Conservation (phyloP, 1,140 invertebrate genomes). For the Alviniconcha marisindica region DNA sequence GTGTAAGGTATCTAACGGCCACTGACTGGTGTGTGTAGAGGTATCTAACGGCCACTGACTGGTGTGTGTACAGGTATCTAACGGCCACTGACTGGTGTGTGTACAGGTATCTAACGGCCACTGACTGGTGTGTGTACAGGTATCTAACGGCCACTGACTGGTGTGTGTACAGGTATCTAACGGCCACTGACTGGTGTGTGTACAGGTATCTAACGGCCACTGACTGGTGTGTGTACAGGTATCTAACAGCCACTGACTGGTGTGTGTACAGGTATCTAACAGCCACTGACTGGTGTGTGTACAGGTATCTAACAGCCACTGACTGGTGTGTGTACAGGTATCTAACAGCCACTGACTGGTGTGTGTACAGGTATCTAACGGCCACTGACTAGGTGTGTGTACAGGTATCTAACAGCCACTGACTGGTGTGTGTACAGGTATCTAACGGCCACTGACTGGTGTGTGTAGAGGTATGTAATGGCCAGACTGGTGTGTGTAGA, state of each 20-base stretch:
- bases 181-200: too few relatives aligned
- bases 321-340: too few relatives aligned
- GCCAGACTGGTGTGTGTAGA: too few relatives aligned
- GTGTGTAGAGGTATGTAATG: too few relatives aligned
- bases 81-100: not conserved
- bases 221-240: not conserved
- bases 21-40: constrained; percentile 84
- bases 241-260: not conserved
- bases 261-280: not conserved
- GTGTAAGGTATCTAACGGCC: not conserved
- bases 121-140: not conserved
- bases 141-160: constrained; percentile 78
- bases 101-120: not conserved
- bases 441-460: not conserved
- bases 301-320: constrained; percentile 83
- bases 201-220: not conserved
- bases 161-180: constrained; percentile 88
- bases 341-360: too few relatives aligned
- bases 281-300: constrained; percentile 81
- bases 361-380: too few relatives aligned
- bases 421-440: too few relatives aligned
- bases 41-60: constrained; percentile 81
- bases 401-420: too few relatives aligned
- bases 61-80: not conserved
- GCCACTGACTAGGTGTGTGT: not conserved